Evolutionary conservation across 2,797 vertebrate genomes (phyloP), one percentile per base, ranked within the genome.

Genomic region (Erpetoichthys calabaricus): DNA sequence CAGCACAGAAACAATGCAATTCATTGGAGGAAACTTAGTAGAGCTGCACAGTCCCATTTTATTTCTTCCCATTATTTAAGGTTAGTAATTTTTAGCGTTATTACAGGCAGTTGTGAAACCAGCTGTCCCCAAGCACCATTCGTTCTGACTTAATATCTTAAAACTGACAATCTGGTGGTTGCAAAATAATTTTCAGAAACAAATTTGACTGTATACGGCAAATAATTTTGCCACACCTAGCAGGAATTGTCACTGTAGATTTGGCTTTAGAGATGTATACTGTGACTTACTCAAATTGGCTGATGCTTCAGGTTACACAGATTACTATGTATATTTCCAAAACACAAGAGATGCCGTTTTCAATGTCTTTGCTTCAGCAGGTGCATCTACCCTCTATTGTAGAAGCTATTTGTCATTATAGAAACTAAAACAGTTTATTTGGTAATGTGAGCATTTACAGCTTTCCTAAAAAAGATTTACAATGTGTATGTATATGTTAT

Each of bases 1-100:
- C 91, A 94, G 87, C 87, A 87, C 90, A 82, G 78, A 85, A 87
- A 90, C 90, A 87, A 72, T 76, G 78, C 69, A 77, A 85, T 88
- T 85, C 89, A 85, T 75, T 70, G 86, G 90, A 91, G 87, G 81
- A 86, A 88, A 80, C 75, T 77, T 79, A 62, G 70, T 42, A 60
- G 76, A 74, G 76, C 77, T 68, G 70, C 69, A 66, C 69, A 70
- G 70, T 78, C 71, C 70, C 73, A 78, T 74, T 81, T 79, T 80
- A 49, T 73, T 73, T 62, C 70, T 65, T 70, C 74, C 74, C 77
- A 59, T 62, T 77, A 74, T 80, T 82, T 80, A 81, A 80, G 77
- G 77, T 79, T 81, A 77, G 74, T 69, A 44, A 63, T 66, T 70
- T 68, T 74, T 77, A 63, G 66, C 64, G 64, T 79, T 83, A 85